Base-by-base conservation (phyloP, 2,113 vertebrate genomes). In the Uria lomvia region DNA sequence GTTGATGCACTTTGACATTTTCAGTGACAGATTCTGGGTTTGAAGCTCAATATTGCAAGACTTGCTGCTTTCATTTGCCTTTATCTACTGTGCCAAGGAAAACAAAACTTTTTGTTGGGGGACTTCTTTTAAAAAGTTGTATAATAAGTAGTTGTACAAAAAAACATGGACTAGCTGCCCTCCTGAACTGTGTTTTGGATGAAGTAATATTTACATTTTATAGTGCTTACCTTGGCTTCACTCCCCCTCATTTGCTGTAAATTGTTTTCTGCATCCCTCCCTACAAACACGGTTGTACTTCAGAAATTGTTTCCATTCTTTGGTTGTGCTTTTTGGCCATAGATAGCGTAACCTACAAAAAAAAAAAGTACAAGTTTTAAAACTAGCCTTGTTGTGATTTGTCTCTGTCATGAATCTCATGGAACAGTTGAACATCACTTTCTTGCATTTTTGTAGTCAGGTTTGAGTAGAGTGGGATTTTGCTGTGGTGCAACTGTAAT, bases 131-230 rank as follows among this genome's bases (percentile, higher is more conserved):
- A 19, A 88, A 90, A 93, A 66, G 73, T 91, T 91, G 49, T 92
- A 38, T 50, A 72, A 58, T 72, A 86, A 94, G 42, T 59, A 70
- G 29, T 59, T 86, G 38, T 86, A 52, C 32, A 42, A 86, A 86
- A 56, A 88, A 49, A 7, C 30, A 47, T 12, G 32, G 59, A 71
- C n/a, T n/a, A 23, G 22, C 63, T 6, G 6, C 40, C 45, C 87
- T 94, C 49, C 65, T 94, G 86, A 84, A 78, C 68, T 91, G 36
- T 82, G 70, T 66, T 91, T 84, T 86, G 52, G 65, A 32, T 86
- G 78, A 79, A 88, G 87, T 85, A 82, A 50, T 95, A 60, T 88
- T 96, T 94, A 87, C 58, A 62, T 94, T 94, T 96, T 76, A 8
- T 26, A 62, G 27, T 73, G 81, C 53, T 96, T 96, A 45, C 72